These are phyloP conservation scores for Hirtodrosophila confusa DNA, from an alignment of 2,888 invertebrate genomes.

Conservation along the genomic window DNA sequence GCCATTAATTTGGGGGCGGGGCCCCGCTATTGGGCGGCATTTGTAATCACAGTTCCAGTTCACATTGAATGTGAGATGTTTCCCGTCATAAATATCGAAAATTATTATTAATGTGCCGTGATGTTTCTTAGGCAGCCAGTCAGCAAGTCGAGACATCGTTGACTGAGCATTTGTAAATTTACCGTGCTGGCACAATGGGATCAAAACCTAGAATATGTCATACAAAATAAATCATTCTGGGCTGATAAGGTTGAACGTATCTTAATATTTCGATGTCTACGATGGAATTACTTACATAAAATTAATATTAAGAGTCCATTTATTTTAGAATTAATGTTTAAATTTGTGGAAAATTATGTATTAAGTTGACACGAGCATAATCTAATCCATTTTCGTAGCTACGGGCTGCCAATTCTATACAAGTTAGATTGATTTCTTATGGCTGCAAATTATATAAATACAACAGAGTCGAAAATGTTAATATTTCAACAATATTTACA, in stretches of 20 bases:
- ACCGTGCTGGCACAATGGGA: conserved; percentile 31
- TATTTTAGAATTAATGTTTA: too few relatives aligned
- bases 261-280: too few relatives aligned
- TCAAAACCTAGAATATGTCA: background rate
- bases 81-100: conserved; percentile 77
- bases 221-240: background rate
- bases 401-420: too few relatives aligned
- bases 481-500: too few relatives aligned
- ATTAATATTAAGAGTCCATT: too few relatives aligned
- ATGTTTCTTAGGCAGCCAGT: conserved; percentile 49
- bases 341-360: too few relatives aligned
- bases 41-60: conserved; percentile 73
- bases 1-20: conserved; percentile 44
- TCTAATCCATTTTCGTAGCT: too few relatives aligned
- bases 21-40: conserved; percentile 36
- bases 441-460: too few relatives aligned
- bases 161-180: conserved; percentile 48
- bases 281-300: too few relatives aligned
- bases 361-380: too few relatives aligned
- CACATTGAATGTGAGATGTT: conserved; percentile 68
- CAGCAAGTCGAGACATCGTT: conserved; percentile 49
- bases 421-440: too few relatives aligned
- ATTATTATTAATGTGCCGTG: conserved; percentile 72
- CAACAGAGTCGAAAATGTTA: too few relatives aligned
- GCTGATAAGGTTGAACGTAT: background rate